Evolutionary conservation across 1,140 invertebrate species (phyloP), one percentile per base, ranked within the genome.

Genomic region (Drosophila micromelanica): DNA sequence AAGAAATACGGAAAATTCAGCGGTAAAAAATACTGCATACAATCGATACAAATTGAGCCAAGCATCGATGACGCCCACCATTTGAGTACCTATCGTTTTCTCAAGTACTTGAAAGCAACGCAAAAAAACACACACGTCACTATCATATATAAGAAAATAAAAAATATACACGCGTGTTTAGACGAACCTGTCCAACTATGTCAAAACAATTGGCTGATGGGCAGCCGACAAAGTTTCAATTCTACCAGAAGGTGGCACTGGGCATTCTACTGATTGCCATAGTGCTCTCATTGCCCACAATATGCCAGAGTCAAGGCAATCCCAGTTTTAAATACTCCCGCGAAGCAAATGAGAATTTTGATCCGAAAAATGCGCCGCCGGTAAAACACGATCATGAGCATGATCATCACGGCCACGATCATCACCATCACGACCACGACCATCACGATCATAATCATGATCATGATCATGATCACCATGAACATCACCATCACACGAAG

Each of bases 311-410:
- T 23, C 84, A 93, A 52, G 77, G 76, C 67, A 78, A 93, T 38
- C 94, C 95, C 6, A 93, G 95, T 59, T 96, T 94, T 91, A 96
- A 96, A 85, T 96, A 96, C 92, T 95, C 95, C 1, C 93, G 93
- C 80, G 92, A 95, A 90, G 95, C 96, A 1, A 97, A 97, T 84
- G 93, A 94, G 68, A 85, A 90, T 51, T 84, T 92, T 52, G 63
- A 92, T 71, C 27, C 76, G 3, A 72, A 78, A 35, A 59, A 70
- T 23, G 67, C 76, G 32, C 67, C 73, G 57, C 74, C 56, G 7
- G 80, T 92, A 62, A 61, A 82, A 17, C 90, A 93, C 37, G 79
- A 80, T 23, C 76, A 92, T 59, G 55, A 90, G 20, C 76, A 92
- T 59, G 55, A 90, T 35, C 73, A 92, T 15, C 49, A 81, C 32